Evolutionary conservation across 2,797 vertebrate genomes (phyloP).

Genomic region (Hippopotamyrus pictus): DNA sequence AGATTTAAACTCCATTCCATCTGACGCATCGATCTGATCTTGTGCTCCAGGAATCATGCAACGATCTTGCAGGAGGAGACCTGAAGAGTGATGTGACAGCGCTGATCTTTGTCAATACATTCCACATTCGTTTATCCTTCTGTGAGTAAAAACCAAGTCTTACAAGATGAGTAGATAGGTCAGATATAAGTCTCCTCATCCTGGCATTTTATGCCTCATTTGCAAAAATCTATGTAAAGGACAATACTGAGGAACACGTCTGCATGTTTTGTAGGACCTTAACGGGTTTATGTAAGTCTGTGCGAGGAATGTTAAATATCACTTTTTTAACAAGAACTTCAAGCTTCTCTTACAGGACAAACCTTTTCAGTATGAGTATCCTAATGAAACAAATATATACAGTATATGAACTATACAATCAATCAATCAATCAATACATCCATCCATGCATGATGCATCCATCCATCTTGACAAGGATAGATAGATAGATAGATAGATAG

Average conservation of each 20-base stretch:
- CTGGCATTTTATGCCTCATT: constrained; percentile 1
- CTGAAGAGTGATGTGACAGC: neutral
- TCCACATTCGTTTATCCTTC: neutral
- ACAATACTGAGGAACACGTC: neutral
- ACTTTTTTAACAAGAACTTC: neutral
- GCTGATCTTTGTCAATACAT: constrained; percentile 29
- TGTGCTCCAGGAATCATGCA: constrained; percentile 29
- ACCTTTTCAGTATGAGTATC: neutral
- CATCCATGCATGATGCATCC: neutral
- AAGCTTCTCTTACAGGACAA: neutral
- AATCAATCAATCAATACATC: neutral
- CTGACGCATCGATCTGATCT: constrained; percentile 36
- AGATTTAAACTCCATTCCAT: constrained; percentile 47
- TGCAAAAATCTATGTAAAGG: constrained; percentile 5
- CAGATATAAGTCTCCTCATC: neutral
- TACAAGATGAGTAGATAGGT: neutral
- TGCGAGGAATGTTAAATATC: constrained; percentile 5
- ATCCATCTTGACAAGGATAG: neutral
- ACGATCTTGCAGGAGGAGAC: constrained; percentile 5
- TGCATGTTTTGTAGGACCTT: neutral
- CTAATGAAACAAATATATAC: neutral
- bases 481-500: too few relatives aligned
- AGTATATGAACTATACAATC: neutral
- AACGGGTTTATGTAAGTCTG: neutral
- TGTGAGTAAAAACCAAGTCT: neutral